Percentiles rank a stretch among this genome's conserved stretches.
Conservation (phyloP, 1,140 invertebrate genomes). For the Drosophila hydei region DNA sequence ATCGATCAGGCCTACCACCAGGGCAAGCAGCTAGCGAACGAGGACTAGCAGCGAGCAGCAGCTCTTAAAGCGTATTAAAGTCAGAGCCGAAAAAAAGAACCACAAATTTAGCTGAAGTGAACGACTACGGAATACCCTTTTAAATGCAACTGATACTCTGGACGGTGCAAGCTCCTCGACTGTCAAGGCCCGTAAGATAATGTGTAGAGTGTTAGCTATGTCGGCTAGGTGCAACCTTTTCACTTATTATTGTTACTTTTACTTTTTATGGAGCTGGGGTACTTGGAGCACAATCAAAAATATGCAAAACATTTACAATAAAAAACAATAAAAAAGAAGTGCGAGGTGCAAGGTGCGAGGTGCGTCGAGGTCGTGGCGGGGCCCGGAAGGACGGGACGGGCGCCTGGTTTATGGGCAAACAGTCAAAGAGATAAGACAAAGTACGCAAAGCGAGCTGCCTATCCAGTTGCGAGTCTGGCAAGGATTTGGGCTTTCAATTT, state of each 20-base stretch:
- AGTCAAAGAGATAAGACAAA: conserved; percentile 6
- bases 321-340: conserved; percentile 33
- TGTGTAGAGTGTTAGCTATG: no score
- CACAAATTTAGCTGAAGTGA: no score
- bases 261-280: neutral
- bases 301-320: conserved; percentile 78
- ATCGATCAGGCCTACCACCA: conserved; percentile 25
- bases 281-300: conserved; percentile 58
- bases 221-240: neutral
- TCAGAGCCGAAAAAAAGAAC: no score
- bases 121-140: no score
- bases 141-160: neutral
- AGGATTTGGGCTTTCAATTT: conserved; percentile 28
- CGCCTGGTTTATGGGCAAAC: neutral
- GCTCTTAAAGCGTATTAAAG: no score
- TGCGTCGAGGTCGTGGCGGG: neutral
- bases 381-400: neutral
- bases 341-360: conserved; percentile 1
- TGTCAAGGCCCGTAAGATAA: no score
- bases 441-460: conserved; percentile 1
- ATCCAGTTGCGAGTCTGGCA: conserved; percentile 13
- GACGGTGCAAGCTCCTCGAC: no score
- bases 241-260: neutral
- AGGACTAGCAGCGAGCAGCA: neutral
- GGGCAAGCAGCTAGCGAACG: conserved; percentile 14